Evolutionary conservation across 2,113 vertebrate genomes (phyloP).

Genomic region (Tamias sibiricus): DNA sequence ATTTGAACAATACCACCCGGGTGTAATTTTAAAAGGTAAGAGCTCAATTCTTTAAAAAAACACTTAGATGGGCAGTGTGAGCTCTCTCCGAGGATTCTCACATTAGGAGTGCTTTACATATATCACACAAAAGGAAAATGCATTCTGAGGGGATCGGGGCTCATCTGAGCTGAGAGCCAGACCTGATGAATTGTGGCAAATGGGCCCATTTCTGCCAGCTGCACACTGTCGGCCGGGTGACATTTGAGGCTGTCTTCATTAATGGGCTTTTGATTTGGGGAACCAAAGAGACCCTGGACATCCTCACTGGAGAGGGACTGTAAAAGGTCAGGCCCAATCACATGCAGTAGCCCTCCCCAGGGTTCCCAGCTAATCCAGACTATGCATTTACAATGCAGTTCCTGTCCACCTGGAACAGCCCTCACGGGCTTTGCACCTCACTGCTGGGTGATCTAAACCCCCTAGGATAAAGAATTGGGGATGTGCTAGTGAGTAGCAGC

Average conservation of each 20-base stretch:
- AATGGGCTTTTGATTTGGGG: constrained; percentile 28
- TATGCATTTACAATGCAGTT: background rate
- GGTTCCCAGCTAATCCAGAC: background rate
- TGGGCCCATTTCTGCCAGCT: constrained; percentile 54
- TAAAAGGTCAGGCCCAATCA: background rate
- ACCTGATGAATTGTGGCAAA: constrained; percentile 69
- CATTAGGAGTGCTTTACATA: constrained; percentile 81
- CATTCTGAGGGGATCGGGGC: constrained; percentile 59
- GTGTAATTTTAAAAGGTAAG: constrained; percentile 88
- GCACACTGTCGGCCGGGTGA: constrained; percentile 32
- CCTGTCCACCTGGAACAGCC: background rate
- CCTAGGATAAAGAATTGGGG: background rate
- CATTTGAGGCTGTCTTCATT: background rate
- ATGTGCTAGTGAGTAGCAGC: background rate
- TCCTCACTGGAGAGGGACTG: background rate
- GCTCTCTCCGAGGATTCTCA: constrained; percentile 82
- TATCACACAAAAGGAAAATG: constrained; percentile 81
- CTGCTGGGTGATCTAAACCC: background rate
- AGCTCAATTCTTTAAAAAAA: constrained; percentile 85
- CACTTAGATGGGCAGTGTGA: constrained; percentile 84
- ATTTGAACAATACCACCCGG: constrained; percentile 86
- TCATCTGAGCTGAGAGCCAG: constrained; percentile 65
- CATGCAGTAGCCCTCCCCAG: background rate
- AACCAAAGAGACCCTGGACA: background rate
- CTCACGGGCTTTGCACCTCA: background rate